Conservation (phyloP, 1,140 invertebrate species). For the Conopomorpha cramerella region DNA sequence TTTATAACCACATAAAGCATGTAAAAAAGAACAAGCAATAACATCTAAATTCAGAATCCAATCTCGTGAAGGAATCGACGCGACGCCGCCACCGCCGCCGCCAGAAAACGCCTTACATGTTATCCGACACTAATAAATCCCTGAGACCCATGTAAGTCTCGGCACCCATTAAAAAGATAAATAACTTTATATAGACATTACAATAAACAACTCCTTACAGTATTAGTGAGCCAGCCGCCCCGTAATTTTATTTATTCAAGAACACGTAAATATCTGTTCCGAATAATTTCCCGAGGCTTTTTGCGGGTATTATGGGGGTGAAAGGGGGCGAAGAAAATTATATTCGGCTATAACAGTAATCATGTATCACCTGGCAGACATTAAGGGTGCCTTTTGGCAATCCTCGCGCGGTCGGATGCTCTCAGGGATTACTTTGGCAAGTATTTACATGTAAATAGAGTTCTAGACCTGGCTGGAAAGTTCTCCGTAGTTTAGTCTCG, state of each 20-base stretch:
- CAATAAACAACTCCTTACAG: conserved; percentile 51
- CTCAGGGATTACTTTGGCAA: conserved; percentile 58
- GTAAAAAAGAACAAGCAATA: too few species aligned
- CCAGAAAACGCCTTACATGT: too few species aligned
- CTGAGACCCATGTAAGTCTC: conserved; percentile 49
- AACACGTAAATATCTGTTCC: conserved; percentile 55
- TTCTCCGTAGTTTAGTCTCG: too few species aligned
- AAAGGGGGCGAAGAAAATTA: conserved; percentile 54
- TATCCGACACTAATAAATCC: conserved; percentile 48
- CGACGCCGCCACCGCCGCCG: conserved; percentile 29
- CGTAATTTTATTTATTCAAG: conserved; percentile 60
- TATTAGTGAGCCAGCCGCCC: too few species aligned
- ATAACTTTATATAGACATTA: conserved; percentile 59
- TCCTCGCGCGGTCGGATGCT: conserved; percentile 44
- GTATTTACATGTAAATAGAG: conserved; percentile 61
- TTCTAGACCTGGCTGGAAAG: too few species aligned
- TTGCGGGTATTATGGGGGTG: conserved; percentile 56
- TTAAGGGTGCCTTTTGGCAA: conserved; percentile 57
- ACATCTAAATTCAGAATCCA: conserved; percentile 51
- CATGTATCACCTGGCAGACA: conserved; percentile 59
- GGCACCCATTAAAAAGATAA: conserved; percentile 56
- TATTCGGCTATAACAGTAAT: conserved; percentile 60
- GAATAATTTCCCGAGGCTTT: conserved; percentile 55
- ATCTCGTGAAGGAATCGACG: conserved; percentile 41
- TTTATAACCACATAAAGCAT: too few species aligned